These are phyloP conservation scores for Sisyra terminalis DNA, from an alignment of 2,888 invertebrate genomes.

Conservation along the genomic window DNA sequence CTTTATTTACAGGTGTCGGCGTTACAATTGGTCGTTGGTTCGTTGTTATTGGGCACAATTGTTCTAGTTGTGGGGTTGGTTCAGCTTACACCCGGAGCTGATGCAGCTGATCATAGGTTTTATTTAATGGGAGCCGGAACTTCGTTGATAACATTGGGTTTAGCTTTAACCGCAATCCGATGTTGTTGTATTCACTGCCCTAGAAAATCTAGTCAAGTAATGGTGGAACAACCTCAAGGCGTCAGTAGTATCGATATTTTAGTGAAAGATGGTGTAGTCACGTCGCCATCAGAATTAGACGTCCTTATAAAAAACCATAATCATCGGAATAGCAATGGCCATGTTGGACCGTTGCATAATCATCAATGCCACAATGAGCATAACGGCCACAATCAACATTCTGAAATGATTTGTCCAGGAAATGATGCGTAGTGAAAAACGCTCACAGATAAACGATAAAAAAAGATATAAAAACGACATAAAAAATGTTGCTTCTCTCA, in stretches of 20 bases:
- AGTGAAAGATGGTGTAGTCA: constrained; percentile 25
- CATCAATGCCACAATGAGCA: constrained; percentile 1
- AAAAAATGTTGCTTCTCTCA: too few relatives aligned
- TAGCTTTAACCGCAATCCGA: constrained; percentile 45
- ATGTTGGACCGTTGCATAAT: not conserved
- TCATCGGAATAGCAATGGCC: not conserved
- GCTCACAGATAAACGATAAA: too few relatives aligned
- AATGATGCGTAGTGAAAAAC: too few relatives aligned
- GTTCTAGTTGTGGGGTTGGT: constrained; percentile 59
- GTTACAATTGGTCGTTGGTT: constrained; percentile 57
- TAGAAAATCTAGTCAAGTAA: constrained; percentile 23
- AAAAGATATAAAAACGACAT: too few relatives aligned
- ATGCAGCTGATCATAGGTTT: constrained; percentile 57
- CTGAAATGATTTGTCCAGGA: too few relatives aligned
- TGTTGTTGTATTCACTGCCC: constrained; percentile 49
- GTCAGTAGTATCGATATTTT: constrained; percentile 36
- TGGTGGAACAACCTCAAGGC: constrained; percentile 23
- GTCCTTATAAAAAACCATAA: constrained; percentile 26
- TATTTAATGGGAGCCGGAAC: constrained; percentile 51
- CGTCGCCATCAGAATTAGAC: constrained; percentile 40
- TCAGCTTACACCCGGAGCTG: constrained; percentile 59
- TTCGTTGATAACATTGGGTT: constrained; percentile 41
- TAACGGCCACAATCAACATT: not conserved
- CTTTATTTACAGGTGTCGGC: constrained; percentile 40
- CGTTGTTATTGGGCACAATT: constrained; percentile 54